A percentile compares a stretch with the other conserved stretches of the same genome.
These are phyloP conservation scores for Numida meleagris DNA, from an alignment of 2,113 vertebrate genomes.

Conservation along the genomic window DNA sequence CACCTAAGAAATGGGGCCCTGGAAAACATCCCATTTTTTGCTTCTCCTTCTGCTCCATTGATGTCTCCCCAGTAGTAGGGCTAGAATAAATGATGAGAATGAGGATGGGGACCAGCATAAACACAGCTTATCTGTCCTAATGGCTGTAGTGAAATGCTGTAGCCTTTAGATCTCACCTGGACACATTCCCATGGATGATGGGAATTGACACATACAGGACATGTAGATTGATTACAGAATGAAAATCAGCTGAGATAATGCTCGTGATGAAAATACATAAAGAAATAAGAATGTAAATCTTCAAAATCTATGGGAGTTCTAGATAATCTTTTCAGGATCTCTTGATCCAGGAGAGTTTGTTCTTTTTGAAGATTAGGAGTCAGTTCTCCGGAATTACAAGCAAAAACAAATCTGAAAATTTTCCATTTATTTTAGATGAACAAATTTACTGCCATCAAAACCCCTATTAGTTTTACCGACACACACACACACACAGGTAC, in stretches of 20 bases:
- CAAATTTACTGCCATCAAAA: neutral
- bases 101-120: neutral
- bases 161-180: neutral
- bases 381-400: neutral
- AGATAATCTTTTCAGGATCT: neutral
- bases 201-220: rapidly evolving
- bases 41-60: neutral
- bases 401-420: neutral
- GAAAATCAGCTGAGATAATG: neutral
- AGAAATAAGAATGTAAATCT: neutral
- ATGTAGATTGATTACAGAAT: neutral
- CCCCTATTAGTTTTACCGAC: rapidly evolving
- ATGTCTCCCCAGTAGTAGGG: neutral
- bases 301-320: neutral
- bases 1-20: too few species aligned
- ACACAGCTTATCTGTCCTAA: neutral
- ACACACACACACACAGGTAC: rapidly evolving
- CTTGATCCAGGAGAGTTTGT: neutral
- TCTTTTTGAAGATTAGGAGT: neutral
- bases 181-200: neutral
- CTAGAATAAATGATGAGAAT: neutral
- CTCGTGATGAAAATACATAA: neutral
- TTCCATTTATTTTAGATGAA: neutral
- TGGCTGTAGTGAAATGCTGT: neutral
- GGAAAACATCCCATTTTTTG: neutral